phyloP scores from a whole-genome alignment of 1,140 invertebrate species.

The Andricus grossulariae region DNA sequence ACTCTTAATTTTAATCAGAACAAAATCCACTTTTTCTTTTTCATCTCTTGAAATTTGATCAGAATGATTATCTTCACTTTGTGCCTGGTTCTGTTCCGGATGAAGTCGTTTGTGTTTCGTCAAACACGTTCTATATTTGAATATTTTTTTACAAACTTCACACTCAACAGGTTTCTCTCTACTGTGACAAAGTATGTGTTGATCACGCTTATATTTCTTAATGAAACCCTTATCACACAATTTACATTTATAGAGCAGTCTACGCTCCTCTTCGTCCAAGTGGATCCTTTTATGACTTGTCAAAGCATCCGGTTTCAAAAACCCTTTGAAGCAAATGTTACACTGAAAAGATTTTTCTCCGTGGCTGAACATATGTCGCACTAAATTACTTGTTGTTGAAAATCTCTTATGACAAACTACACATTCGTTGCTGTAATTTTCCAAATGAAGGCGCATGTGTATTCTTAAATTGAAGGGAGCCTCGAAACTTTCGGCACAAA shows the following conservation, averaged over 20 bases:
- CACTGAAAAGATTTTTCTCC: slow-evolving; percentile 17
- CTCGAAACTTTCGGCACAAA: background rate
- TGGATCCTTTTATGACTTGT: slow-evolving; percentile 8
- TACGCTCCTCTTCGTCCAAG: background rate
- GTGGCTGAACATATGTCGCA: background rate
- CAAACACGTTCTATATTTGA: background rate
- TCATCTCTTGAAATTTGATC: no score
- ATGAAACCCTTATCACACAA: slow-evolving; percentile 3
- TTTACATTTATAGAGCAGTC: background rate
- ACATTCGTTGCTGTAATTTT: background rate
- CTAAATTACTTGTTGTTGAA: background rate
- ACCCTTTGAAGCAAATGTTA: background rate
- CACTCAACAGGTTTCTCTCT: background rate
- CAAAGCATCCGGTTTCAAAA: background rate
- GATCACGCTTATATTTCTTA: background rate
- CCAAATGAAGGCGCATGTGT: background rate
- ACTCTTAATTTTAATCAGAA: no score
- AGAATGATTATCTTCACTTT: no score
- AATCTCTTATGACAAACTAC: background rate
- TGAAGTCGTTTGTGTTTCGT: background rate
- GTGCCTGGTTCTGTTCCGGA: no score
- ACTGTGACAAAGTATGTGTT: background rate
- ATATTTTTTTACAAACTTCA: background rate
- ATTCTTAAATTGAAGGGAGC: background rate
- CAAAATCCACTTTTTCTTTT: no score